Conservation (phyloP, 2,113 vertebrate genomes). For the Ptilonorhynchus violaceus region DNA sequence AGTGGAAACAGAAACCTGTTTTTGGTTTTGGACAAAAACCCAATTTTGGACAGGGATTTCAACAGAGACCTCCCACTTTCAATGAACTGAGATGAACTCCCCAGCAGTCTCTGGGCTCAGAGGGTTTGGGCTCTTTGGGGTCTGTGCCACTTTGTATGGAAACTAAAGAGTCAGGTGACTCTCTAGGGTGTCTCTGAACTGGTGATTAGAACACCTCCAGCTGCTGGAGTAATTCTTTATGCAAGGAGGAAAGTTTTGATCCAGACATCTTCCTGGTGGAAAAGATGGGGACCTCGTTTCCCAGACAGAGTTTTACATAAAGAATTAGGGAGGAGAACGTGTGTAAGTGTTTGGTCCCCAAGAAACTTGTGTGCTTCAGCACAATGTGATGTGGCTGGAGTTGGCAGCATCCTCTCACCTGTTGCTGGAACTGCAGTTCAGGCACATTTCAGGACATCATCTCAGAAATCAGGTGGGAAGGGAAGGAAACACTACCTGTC, state of each 20-base stretch:
- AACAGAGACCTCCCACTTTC: background rate
- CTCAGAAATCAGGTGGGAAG: fast-evolving
- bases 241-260: background rate
- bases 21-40: background rate
- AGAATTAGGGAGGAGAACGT: background rate
- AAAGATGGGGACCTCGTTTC: background rate
- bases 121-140: fast-evolving
- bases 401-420: background rate
- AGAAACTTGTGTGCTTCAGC: fast-evolving
- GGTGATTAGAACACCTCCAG: background rate
- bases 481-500: background rate
- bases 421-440: background rate
- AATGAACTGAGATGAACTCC: background rate
- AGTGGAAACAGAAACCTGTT: background rate
- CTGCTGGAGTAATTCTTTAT: background rate
- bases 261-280: background rate
- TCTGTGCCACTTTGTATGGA: background rate
- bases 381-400: background rate
- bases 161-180: background rate
- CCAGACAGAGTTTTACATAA: background rate
- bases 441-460: background rate
- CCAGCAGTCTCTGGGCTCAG: background rate
- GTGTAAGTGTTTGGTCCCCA: background rate
- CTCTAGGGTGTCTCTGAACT: background rate
- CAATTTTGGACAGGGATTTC: background rate